Conservation (phyloP, 35 echinoderm and acorn worm species). For the Acanthaster planci region DNA sequence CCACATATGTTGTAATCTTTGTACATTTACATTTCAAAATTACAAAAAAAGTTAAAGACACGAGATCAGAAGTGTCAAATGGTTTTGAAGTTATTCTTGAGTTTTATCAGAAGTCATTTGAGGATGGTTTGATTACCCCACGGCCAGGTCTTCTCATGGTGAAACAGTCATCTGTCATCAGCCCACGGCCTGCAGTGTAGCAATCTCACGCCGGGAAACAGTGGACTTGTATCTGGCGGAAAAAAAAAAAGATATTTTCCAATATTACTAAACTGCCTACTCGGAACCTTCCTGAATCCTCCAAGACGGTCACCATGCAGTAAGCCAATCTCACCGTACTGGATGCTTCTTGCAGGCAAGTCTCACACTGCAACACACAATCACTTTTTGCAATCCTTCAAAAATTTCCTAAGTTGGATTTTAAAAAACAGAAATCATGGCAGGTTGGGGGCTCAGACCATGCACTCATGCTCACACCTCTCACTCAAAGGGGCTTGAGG, state of each 20-base stretch:
- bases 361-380: neutral
- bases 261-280: neutral
- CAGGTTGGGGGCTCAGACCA: too few species aligned
- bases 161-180: neutral
- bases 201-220: neutral
- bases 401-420: neutral
- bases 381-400: neutral
- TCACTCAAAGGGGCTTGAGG: too few species aligned
- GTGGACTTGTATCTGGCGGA: constrained; percentile 7
- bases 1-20: too few species aligned
- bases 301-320: neutral
- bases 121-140: too few species aligned
- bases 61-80: too few species aligned
- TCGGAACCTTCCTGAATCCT: neutral
- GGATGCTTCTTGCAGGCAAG: neutral
- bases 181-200: neutral
- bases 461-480: too few species aligned
- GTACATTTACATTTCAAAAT: too few species aligned
- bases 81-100: too few species aligned
- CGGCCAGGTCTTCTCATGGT: too few species aligned
- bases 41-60: too few species aligned
- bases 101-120: too few species aligned
- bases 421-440: too few species aligned
- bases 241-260: neutral
- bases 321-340: neutral